Base-by-base conservation (phyloP, 2,113 vertebrate species). In the Falco punctatus region DNA sequence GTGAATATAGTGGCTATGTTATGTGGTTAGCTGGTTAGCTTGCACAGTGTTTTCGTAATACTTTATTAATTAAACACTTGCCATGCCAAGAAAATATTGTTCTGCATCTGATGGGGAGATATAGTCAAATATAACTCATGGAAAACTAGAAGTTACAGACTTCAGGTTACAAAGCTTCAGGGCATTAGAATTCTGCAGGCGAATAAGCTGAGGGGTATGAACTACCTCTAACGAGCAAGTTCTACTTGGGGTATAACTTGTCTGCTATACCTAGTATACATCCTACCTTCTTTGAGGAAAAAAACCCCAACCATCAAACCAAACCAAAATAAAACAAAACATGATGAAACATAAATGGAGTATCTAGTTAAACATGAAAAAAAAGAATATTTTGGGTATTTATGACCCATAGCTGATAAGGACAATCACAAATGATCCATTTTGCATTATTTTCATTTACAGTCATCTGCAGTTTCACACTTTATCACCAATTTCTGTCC, bases 261-360 rank as follows among this genome's bases (percentile, higher is more conserved):
- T 28, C 12, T 44, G 7, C 5, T 80, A 52, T 21, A 12, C 10
- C 91, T 80, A 17, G 5, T 5, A 13, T 40, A 17, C n/a, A 71
- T 54, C 9, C 13, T 48, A 30, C 24, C 4, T 59, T 27, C 33
- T 84, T 24, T 52, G 12, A 83, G 33, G 15, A 24, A 49, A 70
- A 71, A 58, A n/a, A 30, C 54, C 30, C 1, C 3, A 54, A 30
- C 1, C 12, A 26, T 1, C 0, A 51, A 61, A 2, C 2, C 10
- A 51, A 55, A 21, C 1, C 7, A 78, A 49, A 42, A 42, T 42
- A 42, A 42, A 42, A 64, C 2, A 67, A 67, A 46, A 10, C 32
- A n/a, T 18, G 51, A 11, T 4, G 57, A 71, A 79, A 14, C 8
- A 33, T 13, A 38, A 82, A 70, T 52, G 4, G 6, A 52, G 4